phyloP scores from a whole-genome alignment of 2,113 vertebrate species.

The Archilochus colubris region DNA sequence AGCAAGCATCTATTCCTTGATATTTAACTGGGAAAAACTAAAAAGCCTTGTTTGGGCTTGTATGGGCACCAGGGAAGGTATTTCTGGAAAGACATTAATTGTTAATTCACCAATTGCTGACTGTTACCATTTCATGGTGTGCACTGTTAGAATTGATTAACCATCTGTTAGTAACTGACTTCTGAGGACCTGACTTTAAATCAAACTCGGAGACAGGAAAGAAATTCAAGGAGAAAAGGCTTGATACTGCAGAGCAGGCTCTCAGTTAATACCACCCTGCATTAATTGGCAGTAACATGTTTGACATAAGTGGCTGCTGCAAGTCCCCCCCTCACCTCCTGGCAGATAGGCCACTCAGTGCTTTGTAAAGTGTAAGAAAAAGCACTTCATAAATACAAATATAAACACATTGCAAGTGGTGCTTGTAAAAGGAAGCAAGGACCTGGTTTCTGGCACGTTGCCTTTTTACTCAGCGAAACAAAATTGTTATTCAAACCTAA shows the following conservation, averaged over 20 bases:
- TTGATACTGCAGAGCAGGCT: constrained; percentile 8
- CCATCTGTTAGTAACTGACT: constrained; percentile 48
- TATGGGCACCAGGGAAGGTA: neutral
- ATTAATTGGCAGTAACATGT: constrained; percentile 68
- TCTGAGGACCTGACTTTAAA: constrained; percentile 51
- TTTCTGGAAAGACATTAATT: constrained; percentile 45
- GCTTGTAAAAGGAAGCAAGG: constrained; percentile 64
- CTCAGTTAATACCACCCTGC: constrained; percentile 57
- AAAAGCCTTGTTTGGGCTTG: neutral
- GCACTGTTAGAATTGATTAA: constrained; percentile 45
- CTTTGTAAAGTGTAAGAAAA: constrained; percentile 71
- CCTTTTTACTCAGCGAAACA: constrained; percentile 61
- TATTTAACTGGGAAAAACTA: neutral
- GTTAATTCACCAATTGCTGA: constrained; percentile 19
- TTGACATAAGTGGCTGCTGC: constrained; percentile 57
- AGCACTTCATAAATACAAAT: constrained; percentile 75
- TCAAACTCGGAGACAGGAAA: constrained; percentile 45
- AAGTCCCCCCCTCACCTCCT: constrained; percentile 31
- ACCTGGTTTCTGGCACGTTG: constrained; percentile 52
- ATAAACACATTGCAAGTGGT: constrained; percentile 68
- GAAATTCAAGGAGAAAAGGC: constrained; percentile 19
- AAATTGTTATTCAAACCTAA: constrained; percentile 72
- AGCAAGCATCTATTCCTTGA: neutral
- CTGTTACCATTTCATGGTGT: neutral
- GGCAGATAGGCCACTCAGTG: constrained; percentile 39